Percentiles rank a stretch among this genome's conserved stretches.
phyloP scores from a whole-genome alignment of 2,888 invertebrate genomes.

The Neoascia interrupta region DNA sequence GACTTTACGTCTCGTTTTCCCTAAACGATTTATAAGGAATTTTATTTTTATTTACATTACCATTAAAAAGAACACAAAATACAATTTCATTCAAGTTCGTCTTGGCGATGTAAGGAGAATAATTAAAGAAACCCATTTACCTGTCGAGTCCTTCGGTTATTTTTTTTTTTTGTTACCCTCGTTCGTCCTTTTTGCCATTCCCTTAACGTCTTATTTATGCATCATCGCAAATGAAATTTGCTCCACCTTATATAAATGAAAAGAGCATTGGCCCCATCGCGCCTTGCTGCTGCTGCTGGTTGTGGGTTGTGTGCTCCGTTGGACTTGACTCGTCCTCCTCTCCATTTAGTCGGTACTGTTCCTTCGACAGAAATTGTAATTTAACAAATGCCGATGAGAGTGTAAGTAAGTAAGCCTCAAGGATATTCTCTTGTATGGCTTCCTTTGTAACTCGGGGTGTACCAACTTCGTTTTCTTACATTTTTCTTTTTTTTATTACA shows the following conservation, averaged over 20 bases:
- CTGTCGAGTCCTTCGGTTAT: slow-evolving; percentile 51
- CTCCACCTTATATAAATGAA: slow-evolving; percentile 46
- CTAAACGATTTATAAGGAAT: slow-evolving; percentile 22
- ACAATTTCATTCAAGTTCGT: too few relatives aligned
- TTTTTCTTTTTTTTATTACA: slow-evolving; percentile 56
- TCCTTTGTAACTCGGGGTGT: slow-evolving; percentile 46
- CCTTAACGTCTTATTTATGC: slow-evolving; percentile 61
- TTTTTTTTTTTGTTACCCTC: not conserved
- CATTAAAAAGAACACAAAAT: too few relatives aligned
- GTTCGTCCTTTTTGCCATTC: not conserved
- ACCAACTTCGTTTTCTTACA: slow-evolving; percentile 5
- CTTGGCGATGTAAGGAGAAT: slow-evolving; percentile 18
- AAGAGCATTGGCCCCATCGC: not conserved
- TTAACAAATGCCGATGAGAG: slow-evolving; percentile 67
- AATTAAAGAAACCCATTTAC: slow-evolving; percentile 63
- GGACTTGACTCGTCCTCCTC: not conserved
- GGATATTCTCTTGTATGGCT: slow-evolving; percentile 66
- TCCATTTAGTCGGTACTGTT: slow-evolving; percentile 16
- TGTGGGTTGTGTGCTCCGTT: not conserved
- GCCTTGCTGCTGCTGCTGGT: slow-evolving; percentile 4
- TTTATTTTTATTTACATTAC: slow-evolving; percentile 21
- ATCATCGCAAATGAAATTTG: slow-evolving; percentile 66
- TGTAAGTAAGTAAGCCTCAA: slow-evolving; percentile 66
- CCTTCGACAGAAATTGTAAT: slow-evolving; percentile 59
- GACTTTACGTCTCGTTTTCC: not conserved